phyloP scores from a whole-genome alignment of 2,113 vertebrate genomes.

The Lasiurus cinereus region DNA sequence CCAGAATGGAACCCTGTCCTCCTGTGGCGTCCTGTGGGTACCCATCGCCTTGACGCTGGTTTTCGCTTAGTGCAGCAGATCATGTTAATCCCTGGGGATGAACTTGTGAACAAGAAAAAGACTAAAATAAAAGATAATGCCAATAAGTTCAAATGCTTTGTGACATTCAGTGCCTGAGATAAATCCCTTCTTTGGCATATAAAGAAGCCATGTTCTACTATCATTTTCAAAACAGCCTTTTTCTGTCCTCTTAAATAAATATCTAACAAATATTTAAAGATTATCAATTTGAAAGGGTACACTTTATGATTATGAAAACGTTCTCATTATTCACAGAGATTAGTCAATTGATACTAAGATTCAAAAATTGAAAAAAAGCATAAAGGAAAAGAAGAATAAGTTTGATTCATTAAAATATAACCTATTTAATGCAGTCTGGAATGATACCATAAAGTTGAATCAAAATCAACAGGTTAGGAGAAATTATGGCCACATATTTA shows the following conservation, averaged over 20 bases:
- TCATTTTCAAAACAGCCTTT: background rate
- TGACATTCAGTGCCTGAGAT: background rate
- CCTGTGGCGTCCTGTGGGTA: rapidly evolving
- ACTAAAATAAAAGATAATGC: background rate
- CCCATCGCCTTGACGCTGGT: background rate
- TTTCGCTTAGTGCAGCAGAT: background rate
- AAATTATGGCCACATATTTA: background rate
- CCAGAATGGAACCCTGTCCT: background rate
- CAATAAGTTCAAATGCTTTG: background rate
- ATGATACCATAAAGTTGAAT: background rate
- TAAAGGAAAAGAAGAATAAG: constrained; percentile 1
- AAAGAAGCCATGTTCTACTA: background rate
- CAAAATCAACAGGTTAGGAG: constrained; percentile 16
- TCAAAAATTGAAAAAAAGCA: background rate
- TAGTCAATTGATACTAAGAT: background rate
- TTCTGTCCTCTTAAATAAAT: background rate
- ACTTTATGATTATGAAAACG: background rate
- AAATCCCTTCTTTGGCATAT: background rate
- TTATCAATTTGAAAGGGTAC: background rate
- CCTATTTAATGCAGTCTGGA: background rate
- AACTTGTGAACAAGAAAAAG: background rate
- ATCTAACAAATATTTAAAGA: background rate
- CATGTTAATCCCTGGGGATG: background rate
- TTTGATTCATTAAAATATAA: constrained; percentile 16
- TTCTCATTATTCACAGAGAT: background rate